Base-by-base conservation (phyloP, 1,140 invertebrate species). In the Planococcus citri region DNA sequence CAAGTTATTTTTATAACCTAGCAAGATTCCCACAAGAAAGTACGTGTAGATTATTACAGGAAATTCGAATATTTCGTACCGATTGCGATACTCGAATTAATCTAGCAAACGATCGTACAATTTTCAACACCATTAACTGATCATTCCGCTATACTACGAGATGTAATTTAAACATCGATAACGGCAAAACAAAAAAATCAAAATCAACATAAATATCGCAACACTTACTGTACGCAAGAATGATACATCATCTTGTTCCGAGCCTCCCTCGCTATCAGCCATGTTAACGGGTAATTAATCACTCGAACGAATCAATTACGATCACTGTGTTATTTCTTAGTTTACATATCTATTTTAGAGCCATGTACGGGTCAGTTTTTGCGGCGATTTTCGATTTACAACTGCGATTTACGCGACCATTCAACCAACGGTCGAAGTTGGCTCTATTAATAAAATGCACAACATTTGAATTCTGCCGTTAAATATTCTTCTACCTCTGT, bases 161-260 rank as follows among this genome's bases (percentile, higher is more conserved):
- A 17, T 51, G 2, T 17, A n/a, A 14, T 17, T 51, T 51, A 51
- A 51, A 51, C 2, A 6, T 51, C 41, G 41, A 14, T n/a, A n/a
- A n/a, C n/a, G n/a, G n/a, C 10, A 9, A 17, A 3, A 51, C 41
- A 51, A 17, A 8, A 37, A 37, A 37, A 37, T 14, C 33, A 37
- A 37, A 37, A 51, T n/a, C 17, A 51, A 9, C 41, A 20, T 33
- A 33, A 4, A 51, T 51, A 51, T 51, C 41, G 41, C 41, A 20
- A 51, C 6, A 51, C 91, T 89, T 80, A 96, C 94, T 87, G 94
- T 97, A 75, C 94, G 87, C 72, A 97, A 86, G 82, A 97, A 97
- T 78, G 94, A 97, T 82, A 97, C 93, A 86, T 97, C 94, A 88
- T 97, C 94, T 82, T 97, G 94, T 82, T 97, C 94, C 75, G 92